These are phyloP conservation scores for Catharus ustulatus DNA, from an alignment of 2,797 vertebrate genomes.

Conservation along the genomic window DNA sequence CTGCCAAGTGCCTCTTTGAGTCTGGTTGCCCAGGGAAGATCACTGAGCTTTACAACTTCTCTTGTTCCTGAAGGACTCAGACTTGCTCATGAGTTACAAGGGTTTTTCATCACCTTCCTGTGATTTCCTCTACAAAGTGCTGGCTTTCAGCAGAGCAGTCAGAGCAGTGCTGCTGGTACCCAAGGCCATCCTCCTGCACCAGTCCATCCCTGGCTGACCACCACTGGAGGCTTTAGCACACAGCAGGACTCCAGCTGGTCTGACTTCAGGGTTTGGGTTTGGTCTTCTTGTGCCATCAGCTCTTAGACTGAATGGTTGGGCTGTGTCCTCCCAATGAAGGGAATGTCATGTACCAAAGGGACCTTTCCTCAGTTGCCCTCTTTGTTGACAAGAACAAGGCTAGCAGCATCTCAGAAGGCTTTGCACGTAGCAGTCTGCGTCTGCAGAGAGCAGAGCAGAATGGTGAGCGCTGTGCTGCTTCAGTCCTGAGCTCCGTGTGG, in stretches of 20 bases:
- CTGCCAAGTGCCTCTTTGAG: background rate
- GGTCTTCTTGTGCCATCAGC: background rate
- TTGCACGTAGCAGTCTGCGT: background rate
- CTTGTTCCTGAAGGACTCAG: background rate
- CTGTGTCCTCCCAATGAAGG: background rate
- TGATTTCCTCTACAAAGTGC: background rate
- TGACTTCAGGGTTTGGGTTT: background rate
- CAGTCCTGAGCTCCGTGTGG: background rate
- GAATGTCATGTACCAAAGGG: background rate
- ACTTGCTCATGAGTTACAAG: background rate
- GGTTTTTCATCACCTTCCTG: background rate
- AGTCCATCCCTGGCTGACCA: background rate
- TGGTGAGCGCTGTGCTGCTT: background rate
- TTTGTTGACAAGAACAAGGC: rapidly evolving
- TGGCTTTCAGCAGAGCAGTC: background rate
- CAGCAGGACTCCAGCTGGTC: background rate
- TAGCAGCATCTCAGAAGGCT: background rate
- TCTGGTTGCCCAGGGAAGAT: background rate
- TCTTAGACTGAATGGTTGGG: background rate
- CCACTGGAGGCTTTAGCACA: rapidly evolving
- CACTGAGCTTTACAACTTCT: background rate
- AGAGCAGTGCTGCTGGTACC: background rate
- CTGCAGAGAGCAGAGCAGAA: background rate
- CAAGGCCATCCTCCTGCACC: background rate
- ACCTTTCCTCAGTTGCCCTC: background rate